Evolutionary conservation across 2,113 vertebrate genomes (phyloP), one percentile per base, ranked within the genome.

Genomic region (Pica pica): DNA sequence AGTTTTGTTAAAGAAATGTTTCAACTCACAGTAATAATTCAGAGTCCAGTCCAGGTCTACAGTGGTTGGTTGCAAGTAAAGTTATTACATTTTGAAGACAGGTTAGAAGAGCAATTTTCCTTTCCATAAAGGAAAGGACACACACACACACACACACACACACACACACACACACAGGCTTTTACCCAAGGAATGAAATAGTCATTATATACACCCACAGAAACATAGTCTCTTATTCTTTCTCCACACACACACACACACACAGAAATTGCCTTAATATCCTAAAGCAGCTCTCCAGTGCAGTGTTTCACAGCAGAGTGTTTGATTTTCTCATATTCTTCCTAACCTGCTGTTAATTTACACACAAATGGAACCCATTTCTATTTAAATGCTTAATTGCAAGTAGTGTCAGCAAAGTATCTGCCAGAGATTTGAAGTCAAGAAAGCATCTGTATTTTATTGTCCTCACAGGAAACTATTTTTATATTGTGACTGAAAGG

Each of bases 11-110:
- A 98, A 98, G 97, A 98, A 98, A 98, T 98, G 98, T 97, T 98
- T 98, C 97, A 98, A 97, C 97, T 97, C 98, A 89, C 97, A 95
- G 97, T 96, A 98, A 98, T 98, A 96, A 96, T 98, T 95, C 97
- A 98, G 97, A 97, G 93, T 95, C 90, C 97, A 95, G 97, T 96
- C 97, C 97, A 89, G 52, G 94, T 95, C 97, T 96, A 37, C 78
- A 79, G 97, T 97, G 97, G 96, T 97, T 98, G 98, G 98, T 96
- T 97, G 97, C 93, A 97, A 97, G 97, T 91, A 92, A 97, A 96
- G 83, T 97, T 98, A 98, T 98, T 98, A 98, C 97, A 98, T 98
- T 98, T 98, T 98, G 95, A 97, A 97, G 95, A 97, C 95, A 96
- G 80, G 94, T 84, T 91, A 94, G 89, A 95, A 96, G 90, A 95